These are phyloP conservation scores for Cantharis flavilabris DNA, from an alignment of 2,888 invertebrate genomes.

Conservation along the genomic window DNA sequence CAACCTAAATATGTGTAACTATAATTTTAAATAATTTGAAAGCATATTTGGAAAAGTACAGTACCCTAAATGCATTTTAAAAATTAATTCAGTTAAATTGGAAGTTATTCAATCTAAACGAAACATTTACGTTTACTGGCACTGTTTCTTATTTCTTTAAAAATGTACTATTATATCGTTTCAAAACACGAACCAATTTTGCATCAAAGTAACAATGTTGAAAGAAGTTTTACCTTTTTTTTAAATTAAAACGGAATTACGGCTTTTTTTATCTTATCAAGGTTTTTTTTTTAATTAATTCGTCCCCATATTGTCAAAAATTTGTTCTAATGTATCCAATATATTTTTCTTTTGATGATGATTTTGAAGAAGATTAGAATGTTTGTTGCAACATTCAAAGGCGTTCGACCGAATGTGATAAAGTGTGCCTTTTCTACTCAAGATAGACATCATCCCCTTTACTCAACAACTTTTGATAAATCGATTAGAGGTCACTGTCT, in stretches of 20 bases:
- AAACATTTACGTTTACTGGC: neutral
- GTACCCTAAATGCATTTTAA: neutral
- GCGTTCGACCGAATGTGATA: slow-evolving; percentile 16
- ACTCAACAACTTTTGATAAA: slow-evolving; percentile 16
- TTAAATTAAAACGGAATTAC: neutral
- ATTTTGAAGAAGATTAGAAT: neutral
- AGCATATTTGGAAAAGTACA: neutral
- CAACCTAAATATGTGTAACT: too few relatives aligned
- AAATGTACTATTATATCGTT: neutral
- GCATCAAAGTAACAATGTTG: neutral
- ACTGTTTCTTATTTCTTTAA: neutral
- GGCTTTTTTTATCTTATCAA: neutral
- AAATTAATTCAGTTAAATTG: neutral
- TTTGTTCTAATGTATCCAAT: neutral
- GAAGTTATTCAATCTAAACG: neutral
- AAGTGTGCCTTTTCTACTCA: slow-evolving; percentile 13
- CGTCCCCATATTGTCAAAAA: neutral
- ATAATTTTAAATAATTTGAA: too few relatives aligned
- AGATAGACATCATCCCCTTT: slow-evolving; percentile 15
- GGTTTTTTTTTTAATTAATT: neutral
- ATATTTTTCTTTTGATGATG: neutral
- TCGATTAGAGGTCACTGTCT: slow-evolving; percentile 4
- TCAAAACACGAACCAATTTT: neutral
- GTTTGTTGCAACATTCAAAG: slow-evolving; percentile 6
- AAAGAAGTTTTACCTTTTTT: neutral